Conservation (phyloP, 1,140 invertebrate species). For the Magallana angulata region DNA sequence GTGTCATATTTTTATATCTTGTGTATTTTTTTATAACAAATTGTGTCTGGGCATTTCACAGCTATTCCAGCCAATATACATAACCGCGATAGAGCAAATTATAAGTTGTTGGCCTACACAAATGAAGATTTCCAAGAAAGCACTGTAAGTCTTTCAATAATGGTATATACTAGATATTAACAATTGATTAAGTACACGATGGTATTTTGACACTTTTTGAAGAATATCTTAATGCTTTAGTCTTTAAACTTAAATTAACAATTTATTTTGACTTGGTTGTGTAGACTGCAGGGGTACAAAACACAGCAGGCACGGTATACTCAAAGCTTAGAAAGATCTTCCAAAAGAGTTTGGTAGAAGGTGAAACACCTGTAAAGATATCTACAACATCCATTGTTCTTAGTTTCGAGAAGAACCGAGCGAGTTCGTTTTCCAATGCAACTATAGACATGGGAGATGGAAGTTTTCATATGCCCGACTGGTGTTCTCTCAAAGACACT, state of each 20-base stretch:
- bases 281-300: conserved; percentile 17
- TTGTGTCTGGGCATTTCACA: conserved; percentile 4
- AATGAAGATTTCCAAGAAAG: conserved; percentile 48
- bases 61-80: conserved; percentile 42
- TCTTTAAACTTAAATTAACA: no score
- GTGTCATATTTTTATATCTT: no score
- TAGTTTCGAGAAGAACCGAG: conserved; percentile 43
- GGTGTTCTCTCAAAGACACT: conserved; percentile 43
- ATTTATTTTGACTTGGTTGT: not conserved
- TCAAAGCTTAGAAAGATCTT: conserved; percentile 32
- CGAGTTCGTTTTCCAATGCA: conserved; percentile 35
- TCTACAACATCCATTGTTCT: conserved; percentile 50
- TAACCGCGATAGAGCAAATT: conserved; percentile 39
- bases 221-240: no score
- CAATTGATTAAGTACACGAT: no score
- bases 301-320: not conserved
- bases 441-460: conserved; percentile 47
- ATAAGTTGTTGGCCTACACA: conserved; percentile 40
- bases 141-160: conserved; percentile 41
- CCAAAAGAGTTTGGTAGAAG: conserved; percentile 46
- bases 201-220: no score
- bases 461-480: conserved; percentile 48
- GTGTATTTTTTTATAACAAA: no score
- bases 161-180: no score
- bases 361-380: conserved; percentile 53